Conservation (phyloP, 2,797 vertebrate species). For the Enteromius viviparus region DNA sequence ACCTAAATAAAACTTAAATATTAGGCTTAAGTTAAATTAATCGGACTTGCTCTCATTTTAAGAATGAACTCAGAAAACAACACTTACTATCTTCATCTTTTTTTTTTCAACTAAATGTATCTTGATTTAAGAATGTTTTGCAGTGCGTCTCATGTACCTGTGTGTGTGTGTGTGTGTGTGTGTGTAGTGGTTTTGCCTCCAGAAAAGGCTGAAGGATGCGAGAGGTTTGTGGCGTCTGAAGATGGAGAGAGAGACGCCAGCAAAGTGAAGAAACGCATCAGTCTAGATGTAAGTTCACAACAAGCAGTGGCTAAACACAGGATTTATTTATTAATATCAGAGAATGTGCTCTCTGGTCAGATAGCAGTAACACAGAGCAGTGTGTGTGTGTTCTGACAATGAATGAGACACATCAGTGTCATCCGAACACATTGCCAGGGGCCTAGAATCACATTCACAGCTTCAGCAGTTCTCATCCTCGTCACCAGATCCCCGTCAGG, state of each 20-base stretch:
- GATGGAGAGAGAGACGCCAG: slow-evolving; percentile 70
- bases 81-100: not conserved
- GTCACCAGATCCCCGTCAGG: slow-evolving; percentile 67
- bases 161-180: slow-evolving; percentile 35
- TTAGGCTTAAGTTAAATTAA: not conserved
- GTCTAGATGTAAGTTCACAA: slow-evolving; percentile 70
- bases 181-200: slow-evolving; percentile 78
- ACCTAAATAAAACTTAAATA: not conserved
- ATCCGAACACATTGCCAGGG: not conserved
- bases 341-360: not conserved
- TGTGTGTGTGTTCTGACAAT: not conserved
- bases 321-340: too few species aligned
- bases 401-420: not conserved
- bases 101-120: not conserved
- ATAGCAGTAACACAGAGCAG: not conserved
- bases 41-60: not conserved
- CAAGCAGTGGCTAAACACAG: not conserved
- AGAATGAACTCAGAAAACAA: not conserved
- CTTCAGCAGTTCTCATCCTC: slow-evolving; percentile 66
- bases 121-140: not conserved
- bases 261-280: slow-evolving; percentile 80
- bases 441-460: slow-evolving; percentile 35
- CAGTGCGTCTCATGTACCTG: not conserved
- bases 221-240: slow-evolving; percentile 72
- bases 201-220: slow-evolving; percentile 80